Evolutionary conservation across 1,140 invertebrate genomes (phyloP), one percentile per base, ranked within the genome.

Genomic region (Drosophila miranda): DNA sequence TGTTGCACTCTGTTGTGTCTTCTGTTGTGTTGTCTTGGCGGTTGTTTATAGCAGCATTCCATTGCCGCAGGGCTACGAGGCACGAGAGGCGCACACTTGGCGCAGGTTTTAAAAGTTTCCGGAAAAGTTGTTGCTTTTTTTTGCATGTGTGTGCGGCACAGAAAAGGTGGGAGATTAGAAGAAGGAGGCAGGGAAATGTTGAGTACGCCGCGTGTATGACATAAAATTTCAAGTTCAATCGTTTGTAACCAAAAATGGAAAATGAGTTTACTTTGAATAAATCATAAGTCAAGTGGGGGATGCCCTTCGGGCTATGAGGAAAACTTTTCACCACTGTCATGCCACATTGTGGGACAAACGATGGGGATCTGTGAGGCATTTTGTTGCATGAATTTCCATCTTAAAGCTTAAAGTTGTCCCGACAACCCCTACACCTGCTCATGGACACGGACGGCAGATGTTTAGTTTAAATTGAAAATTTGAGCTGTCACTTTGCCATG

Each of bases 241-340:
- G 78, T 73, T 80, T 70, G 69, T 75, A 80, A 77, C 64, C 64
- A 56, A 72, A 61, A 73, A 21, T 52, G 59, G 43, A 68, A 56
- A 77, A 86, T 70, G 81, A 81, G 68, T 81, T 77, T 81, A 84
- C 69, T 81, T 77, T 86, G 82, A 84, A 84, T 84, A 84, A 84
- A 81, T 84, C 81, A 84, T 75, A 68, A 77, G 73, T 60, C 57
- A 63, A 63, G 57, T 69, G 53, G 38, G 23, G 38, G 51, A 55
- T 42, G 45, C 23, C 54, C 61, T 71, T 67, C 57, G 21, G 66
- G 55, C 75, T 75, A 78, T 54, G 57, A 48, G 1, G 26, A 11
- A 73, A 56, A 72, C 68, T 72, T 71, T 60, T 72, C 43, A 59
- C 30, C 50, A 52, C 11, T 6, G 26, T 26, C 19, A 23, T 11